A percentile compares a stretch with the other conserved stretches of the same genome.
These are phyloP conservation scores for Anthoscopus minutus DNA, from an alignment of 2,113 vertebrate genomes.

Conservation along the genomic window DNA sequence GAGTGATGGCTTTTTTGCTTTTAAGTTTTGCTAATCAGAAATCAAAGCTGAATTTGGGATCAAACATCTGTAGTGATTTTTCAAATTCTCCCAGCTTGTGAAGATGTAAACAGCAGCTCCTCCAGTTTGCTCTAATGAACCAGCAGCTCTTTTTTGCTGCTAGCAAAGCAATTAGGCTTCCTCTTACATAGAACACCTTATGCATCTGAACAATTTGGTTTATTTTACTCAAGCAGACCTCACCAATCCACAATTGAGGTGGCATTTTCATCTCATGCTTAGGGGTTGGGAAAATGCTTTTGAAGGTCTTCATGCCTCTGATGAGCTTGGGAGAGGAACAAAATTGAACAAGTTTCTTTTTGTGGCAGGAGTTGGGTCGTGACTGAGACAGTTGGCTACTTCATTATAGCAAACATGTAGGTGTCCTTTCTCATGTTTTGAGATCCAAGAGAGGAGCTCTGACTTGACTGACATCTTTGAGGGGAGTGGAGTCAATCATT, in stretches of 20 bases:
- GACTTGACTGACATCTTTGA: neutral
- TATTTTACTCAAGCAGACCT: slow-evolving; percentile 7
- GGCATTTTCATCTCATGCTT: neutral
- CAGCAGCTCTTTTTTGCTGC: neutral
- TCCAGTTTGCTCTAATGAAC: slow-evolving; percentile 9
- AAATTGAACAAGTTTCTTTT: neutral
- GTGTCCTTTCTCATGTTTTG: slow-evolving; percentile 20
- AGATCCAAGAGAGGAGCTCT: neutral
- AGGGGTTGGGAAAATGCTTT: neutral
- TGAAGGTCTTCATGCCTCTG: neutral
- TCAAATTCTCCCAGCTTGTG: neutral
- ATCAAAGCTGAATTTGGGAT: slow-evolving; percentile 24
- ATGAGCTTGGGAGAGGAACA: neutral
- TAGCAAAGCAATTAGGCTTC: slow-evolving; percentile 11
- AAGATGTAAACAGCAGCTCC: neutral
- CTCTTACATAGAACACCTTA: neutral
- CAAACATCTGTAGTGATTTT: neutral
- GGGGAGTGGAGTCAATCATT: neutral
- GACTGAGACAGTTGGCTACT: slow-evolving; percentile 8
- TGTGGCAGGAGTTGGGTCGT: neutral
- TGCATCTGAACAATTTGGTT: neutral
- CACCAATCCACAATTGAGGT: neutral
- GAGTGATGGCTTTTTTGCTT: neutral
- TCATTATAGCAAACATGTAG: slow-evolving; percentile 13
- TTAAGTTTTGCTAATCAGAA: slow-evolving; percentile 22